Evolutionary conservation across 2,888 invertebrate genomes (phyloP), one percentile per base, ranked within the genome.

Genomic region (Lymantria monacha): DNA sequence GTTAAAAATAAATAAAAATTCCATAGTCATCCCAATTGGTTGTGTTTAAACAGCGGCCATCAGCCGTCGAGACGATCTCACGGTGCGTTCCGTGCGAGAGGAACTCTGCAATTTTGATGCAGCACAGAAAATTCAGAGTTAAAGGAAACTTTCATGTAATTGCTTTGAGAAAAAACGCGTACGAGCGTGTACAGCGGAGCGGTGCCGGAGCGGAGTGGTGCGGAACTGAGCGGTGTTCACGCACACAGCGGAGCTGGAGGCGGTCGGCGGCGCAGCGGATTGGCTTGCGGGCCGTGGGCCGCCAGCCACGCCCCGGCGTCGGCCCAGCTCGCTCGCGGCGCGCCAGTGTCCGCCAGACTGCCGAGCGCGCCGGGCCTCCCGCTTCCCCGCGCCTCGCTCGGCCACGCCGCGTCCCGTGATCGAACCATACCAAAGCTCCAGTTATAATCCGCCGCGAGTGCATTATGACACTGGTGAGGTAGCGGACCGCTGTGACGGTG

Each of bases 341-440:
- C 87, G 89, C 82, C 91, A 91, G 91, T 90, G 88, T 88, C 88
- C 87, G 87, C 81, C 87, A 86, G 87, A 89, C 89, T 81, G 89
- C 87, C 91, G 91, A 90, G 91, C 91, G 89, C 88, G 85, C 81
- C 92, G 92, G 92, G 91, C 91, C 85, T 84, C 87, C 87, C 87
- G 88, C 92, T 82, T 83, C 92, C 87, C 83, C 90, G 88, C 87
- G 88, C 86, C 83, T 80, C 85, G 85, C 87, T 92, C 92, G 92
- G 91, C 91, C 81, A 70, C 85, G 83, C 81, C 83, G 85, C 85
- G 86, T 81, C 71, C 81, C 83, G 84, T 79, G 77, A 78, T 74
- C 77, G 77, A 76, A 81, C 71, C 75, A 70, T 22, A 69, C 79
- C 81, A 76, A 77, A 75, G 72, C 76, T 70, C 73, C 64, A 76